These are phyloP conservation scores for Drosophila malerkotliana DNA, from an alignment of 1,140 invertebrate species.

Conservation along the genomic window DNA sequence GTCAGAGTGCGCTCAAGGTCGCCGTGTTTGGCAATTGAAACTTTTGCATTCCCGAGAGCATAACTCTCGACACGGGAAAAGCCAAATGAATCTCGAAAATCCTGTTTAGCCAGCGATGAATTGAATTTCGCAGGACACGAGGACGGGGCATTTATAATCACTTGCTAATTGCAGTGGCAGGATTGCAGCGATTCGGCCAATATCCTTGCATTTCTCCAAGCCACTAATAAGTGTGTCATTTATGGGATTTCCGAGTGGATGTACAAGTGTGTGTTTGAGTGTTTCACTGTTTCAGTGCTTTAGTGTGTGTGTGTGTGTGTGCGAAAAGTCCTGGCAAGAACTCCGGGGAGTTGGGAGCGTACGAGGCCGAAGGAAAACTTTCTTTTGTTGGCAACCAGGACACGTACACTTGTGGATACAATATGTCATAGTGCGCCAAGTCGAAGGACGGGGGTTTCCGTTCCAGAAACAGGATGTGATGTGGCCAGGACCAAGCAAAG, in stretches of 20 bases:
- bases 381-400: conserved; percentile 60
- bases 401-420: conserved; percentile 78
- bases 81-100: conserved; percentile 1
- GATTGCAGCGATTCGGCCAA: conserved; percentile 7
- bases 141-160: too few species aligned
- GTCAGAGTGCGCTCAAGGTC: conserved; percentile 54
- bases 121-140: background rate
- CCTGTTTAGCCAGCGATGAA: background rate
- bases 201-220: conserved; percentile 9
- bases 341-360: background rate
- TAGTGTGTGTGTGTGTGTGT: too few species aligned
- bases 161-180: conserved; percentile 14
- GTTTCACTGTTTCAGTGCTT: too few species aligned
- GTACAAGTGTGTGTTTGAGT: background rate
- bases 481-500: conserved; percentile 11
- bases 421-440: conserved; percentile 67
- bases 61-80: conserved; percentile 8
- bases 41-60: conserved; percentile 52
- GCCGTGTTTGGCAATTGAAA: conserved; percentile 42
- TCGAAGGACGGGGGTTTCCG: background rate
- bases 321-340: background rate
- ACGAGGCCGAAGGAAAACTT: conserved; percentile 43
- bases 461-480: conserved; percentile 23
- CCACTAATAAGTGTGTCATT: conserved; percentile 46
- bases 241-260: conserved; percentile 10